These are phyloP conservation scores for Synergus umbraculus DNA, from an alignment of 2,888 invertebrate species.

Conservation along the genomic window DNA sequence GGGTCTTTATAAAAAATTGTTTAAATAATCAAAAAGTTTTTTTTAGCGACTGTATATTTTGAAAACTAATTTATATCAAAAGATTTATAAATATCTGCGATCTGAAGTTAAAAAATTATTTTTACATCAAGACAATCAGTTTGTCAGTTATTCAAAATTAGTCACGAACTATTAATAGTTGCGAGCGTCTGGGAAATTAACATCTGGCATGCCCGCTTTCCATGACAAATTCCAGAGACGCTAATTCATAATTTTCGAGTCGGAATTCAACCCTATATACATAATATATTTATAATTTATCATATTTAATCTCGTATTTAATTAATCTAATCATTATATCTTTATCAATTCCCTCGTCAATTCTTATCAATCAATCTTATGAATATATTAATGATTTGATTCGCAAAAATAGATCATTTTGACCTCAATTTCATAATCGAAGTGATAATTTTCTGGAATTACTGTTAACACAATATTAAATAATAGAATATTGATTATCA, in stretches of 20 bases:
- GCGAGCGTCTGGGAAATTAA: slow-evolving; percentile 51
- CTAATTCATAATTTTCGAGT: slow-evolving; percentile 10
- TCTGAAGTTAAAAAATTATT: background rate
- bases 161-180: slow-evolving; percentile 31
- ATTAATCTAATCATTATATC: too few species aligned
- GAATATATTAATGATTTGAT: too few species aligned
- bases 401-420: too few species aligned
- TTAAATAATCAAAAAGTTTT: background rate
- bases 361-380: background rate
- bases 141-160: slow-evolving; percentile 20
- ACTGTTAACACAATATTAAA: too few species aligned
- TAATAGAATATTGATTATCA: too few species aligned
- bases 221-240: slow-evolving; percentile 17
- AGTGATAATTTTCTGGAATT: too few species aligned
- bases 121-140: background rate
- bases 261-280: background rate
- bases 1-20: background rate
- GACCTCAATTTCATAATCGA: too few species aligned
- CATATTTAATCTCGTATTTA: too few species aligned
- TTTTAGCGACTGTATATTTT: background rate
- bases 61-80: background rate
- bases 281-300: background rate
- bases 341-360: background rate
- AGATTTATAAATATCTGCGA: background rate
- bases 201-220: slow-evolving; percentile 13